A percentile compares a stretch with the other conserved stretches of the same genome.
phyloP scores from a whole-genome alignment of 2,113 vertebrate genomes.

The Circaetus gallicus region DNA sequence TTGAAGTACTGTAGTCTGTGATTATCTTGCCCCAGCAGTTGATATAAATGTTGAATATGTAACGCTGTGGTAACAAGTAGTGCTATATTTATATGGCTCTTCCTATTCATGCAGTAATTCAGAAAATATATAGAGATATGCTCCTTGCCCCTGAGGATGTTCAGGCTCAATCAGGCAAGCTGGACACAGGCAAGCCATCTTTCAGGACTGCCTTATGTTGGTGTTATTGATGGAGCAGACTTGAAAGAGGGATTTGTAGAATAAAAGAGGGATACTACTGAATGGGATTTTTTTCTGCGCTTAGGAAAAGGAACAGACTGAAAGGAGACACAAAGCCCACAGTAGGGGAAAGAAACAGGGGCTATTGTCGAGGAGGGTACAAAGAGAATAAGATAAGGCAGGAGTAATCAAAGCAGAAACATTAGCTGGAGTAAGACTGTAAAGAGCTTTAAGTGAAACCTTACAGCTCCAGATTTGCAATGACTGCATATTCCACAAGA shows the following conservation, averaged over 20 bases:
- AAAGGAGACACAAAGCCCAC: slow-evolving; percentile 1
- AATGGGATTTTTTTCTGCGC: background rate
- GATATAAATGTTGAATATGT: background rate
- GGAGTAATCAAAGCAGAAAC: slow-evolving; percentile 21
- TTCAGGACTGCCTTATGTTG: background rate
- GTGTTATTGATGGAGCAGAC: slow-evolving; percentile 8
- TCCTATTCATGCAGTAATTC: background rate
- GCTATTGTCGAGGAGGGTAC: background rate
- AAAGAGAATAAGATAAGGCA: slow-evolving; percentile 8
- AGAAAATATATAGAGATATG: background rate
- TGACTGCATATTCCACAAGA: background rate
- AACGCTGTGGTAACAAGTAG: background rate
- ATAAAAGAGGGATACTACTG: background rate
- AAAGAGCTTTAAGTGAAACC: background rate
- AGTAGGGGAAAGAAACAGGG: background rate
- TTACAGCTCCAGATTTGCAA: background rate
- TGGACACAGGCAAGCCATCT: background rate
- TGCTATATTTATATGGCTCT: background rate
- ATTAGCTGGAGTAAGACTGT: background rate
- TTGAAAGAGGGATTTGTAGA: slow-evolving; percentile 33
- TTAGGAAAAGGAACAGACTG: background rate
- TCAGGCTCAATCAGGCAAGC: background rate
- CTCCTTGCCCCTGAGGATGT: background rate
- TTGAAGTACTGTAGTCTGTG: background rate
- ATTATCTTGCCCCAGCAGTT: background rate